Base-by-base conservation (phyloP, 37 sponge, comb jelly and placozoan genomes). In the Lycopodina hypogea region DNA sequence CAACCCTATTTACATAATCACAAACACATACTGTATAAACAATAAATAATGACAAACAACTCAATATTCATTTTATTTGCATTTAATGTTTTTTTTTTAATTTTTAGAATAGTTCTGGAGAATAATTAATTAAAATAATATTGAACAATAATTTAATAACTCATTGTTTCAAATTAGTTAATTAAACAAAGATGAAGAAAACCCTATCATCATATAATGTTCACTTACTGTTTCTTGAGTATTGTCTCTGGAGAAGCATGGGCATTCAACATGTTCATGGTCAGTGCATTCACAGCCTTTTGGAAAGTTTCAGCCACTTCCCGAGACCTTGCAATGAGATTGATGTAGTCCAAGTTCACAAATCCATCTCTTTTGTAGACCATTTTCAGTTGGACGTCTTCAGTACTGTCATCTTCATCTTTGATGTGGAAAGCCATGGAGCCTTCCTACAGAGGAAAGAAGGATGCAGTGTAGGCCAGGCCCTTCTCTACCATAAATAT, bases 351-450 rank as follows among this genome's bases (percentile, higher is more conserved):
- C 42, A 90, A 62, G 36, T 59, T 84, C 32, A 84, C 77, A 26
- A 90, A 76, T 0, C 90, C 90, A 55, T 90, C 90, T 38, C 42
- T 50, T 8, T 82, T 58, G 50, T 77, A 77, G 42, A 90, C 78
- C 1, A 90, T 23, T 17, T 58, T 53, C 23, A 89, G 69, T 36
- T 34, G 65, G 52, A 66, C 33, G 21, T 75, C 83, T 28, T 76
- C 67, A 3, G 59, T 2, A 7, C 72, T 29, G 26, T 75, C 81
- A 14, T 24, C 65, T 21, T 9, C 61, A 3, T 19, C 76, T 39
- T 76, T 76, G 60, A 7, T 9, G 59, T 23, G 59, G 29, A 37
- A 3, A 6, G 11, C 63, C 32, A 35, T 56, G 52, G n/a, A n/a
- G n/a, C n/a, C n/a, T n/a, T 38, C 65, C 12, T 64, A 58, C 21